Base-by-base conservation (phyloP, 37 sponge, comb jelly and placozoan species). In the Halichondria panicea region DNA sequence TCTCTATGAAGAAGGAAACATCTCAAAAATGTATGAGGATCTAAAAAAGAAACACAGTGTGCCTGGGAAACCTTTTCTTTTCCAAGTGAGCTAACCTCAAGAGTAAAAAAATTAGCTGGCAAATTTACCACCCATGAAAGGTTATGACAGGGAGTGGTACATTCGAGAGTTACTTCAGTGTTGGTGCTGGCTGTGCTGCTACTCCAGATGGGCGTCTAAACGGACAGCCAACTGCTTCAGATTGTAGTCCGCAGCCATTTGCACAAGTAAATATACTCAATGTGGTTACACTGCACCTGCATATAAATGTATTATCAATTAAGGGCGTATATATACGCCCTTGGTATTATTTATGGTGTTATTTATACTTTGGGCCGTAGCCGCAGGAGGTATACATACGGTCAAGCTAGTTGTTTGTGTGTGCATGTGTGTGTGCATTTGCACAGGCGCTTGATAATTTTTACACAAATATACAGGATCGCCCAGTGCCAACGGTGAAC, bases 131-230 rank as follows among this genome's bases (percentile, higher is more conserved):
- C 24, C n/a, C 7, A 8, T 58, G 60, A 24, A n/a, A 81, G 81
- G 42, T 81, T 11, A 46, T 81, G 64, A 60, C 81, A 31, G 81
- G 81, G 24, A 45, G 63, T 46, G 81, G 81, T 5, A 81, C 72
- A 50, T 81, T 71, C 71, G 81, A 81, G 64, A 81, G 63, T 34
- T 81, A 81, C 27, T 50, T 62, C 39, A 63, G 63, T 61, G 63
- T 81, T 44, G 81, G 81, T 1, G 36, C 52, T 62, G 72, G 43
- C n/a, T 62, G 63, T 61, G 81, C 58, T n/a, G 81, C 81, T 45
- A 81, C 81, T 9, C 81, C 81, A 12, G 81, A 81, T 61, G 81
- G 81, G 18, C 71, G 81, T 12, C 56, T 81, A 50, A 81, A 55
- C 45, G 72, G 64, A 0, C 81, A 81, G 54, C 81, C 81, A 9